Evolutionary conservation across 1,140 invertebrate genomes (phyloP).

Genomic region (Drosophila micromelanica): DNA sequence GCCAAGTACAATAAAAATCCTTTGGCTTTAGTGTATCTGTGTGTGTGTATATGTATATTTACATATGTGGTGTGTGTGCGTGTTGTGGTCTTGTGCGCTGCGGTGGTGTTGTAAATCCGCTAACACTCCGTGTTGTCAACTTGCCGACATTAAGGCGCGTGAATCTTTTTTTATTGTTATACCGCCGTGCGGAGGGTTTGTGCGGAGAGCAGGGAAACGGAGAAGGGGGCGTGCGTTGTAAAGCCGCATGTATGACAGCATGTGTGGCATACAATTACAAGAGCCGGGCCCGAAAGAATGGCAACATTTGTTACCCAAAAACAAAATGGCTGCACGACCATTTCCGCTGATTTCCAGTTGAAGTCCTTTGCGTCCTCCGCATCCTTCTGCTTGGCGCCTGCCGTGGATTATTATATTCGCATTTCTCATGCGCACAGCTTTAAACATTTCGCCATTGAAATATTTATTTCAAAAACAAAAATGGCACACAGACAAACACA

Average conservation of each 20-base stretch:
- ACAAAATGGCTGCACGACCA: conserved; percentile 71
- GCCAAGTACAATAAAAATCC: conserved; percentile 52
- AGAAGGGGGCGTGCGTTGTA: conserved; percentile 29
- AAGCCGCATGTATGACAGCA: conserved; percentile 52
- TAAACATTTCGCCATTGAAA: conserved; percentile 63
- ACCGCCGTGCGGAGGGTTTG: conserved; percentile 54
- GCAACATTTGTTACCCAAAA: conserved; percentile 71
- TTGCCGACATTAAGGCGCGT: conserved; percentile 73
- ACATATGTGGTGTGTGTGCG: conserved; percentile 8
- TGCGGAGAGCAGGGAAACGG: not conserved
- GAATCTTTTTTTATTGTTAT: conserved; percentile 78
- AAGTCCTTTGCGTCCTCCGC: conserved; percentile 35
- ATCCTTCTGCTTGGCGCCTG: conserved; percentile 43
- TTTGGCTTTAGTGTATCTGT: conserved; percentile 26
- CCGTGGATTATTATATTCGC: conserved; percentile 78
- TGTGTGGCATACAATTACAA: conserved; percentile 68
- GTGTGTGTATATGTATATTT: conserved; percentile 4
- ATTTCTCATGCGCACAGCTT: conserved; percentile 75
- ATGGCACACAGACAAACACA: conserved; percentile 32
- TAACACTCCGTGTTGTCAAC: conserved; percentile 77
- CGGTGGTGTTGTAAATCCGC: conserved; percentile 64
- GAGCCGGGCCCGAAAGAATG: conserved; percentile 32
- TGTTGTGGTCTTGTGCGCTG: conserved; percentile 17
- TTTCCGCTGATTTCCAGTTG: conserved; percentile 72
- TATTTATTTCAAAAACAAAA: conserved; percentile 68